Percentiles rank a stretch among this genome's conserved stretches.
These are phyloP conservation scores for Folsomia manolachei DNA, from an alignment of 2,888 invertebrate species.

Conservation along the genomic window DNA sequence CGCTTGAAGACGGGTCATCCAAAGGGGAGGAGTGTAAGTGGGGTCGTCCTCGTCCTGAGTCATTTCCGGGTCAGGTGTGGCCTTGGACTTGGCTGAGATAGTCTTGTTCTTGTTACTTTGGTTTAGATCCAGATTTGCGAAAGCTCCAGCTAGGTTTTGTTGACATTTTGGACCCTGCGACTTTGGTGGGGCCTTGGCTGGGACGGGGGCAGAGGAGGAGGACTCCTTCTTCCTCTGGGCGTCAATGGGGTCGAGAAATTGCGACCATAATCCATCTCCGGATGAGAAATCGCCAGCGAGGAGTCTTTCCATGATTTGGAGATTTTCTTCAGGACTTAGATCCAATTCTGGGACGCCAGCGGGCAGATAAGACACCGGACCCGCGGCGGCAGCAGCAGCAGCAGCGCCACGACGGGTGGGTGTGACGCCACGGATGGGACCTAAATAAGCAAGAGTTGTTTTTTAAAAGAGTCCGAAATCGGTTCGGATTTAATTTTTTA, in stretches of 20 bases:
- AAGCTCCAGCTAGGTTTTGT: not conserved
- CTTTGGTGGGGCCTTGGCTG: not conserved
- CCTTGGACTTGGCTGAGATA: not conserved
- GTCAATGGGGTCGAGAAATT: slow-evolving; percentile 1
- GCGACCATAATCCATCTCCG: slow-evolving; percentile 7
- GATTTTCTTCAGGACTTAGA: slow-evolving; percentile 13
- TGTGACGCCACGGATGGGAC: not conserved
- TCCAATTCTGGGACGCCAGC: not conserved
- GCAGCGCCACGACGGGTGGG: not conserved
- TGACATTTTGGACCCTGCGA: not conserved
- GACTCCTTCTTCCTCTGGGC: no score
- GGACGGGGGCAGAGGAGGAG: no score
- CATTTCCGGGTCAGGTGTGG: not conserved
- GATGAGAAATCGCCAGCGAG: slow-evolving; percentile 10
- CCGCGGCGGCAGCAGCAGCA: not conserved
- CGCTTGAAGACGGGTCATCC: not conserved
- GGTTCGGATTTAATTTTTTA: no score
- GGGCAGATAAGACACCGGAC: not conserved
- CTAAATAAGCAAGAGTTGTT: no score
- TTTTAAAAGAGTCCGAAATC: no score
- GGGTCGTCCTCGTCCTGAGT: not conserved
- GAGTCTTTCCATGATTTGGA: slow-evolving; percentile 16
- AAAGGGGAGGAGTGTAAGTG: not conserved
- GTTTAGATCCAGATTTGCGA: not conserved
- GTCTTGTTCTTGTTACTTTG: no score